Conservation (phyloP, 2,888 invertebrate species). For the Yponomeuta malinellus region DNA sequence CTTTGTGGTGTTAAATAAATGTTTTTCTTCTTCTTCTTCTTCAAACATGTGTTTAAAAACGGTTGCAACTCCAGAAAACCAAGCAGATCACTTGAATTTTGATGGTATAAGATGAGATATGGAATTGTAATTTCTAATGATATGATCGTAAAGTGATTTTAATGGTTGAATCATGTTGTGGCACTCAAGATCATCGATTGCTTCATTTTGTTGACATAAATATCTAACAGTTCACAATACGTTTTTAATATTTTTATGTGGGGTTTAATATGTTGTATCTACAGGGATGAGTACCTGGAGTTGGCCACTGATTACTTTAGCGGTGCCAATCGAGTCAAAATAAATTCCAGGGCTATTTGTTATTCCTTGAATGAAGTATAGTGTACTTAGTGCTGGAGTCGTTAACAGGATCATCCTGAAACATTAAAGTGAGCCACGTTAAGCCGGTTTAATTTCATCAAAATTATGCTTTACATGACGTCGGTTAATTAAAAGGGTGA, state of each 20-base stretch:
- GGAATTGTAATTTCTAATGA: slow-evolving; percentile 20
- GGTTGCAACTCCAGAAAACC: slow-evolving; percentile 25
- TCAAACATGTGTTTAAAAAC: slow-evolving; percentile 25
- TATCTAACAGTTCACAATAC: slow-evolving; percentile 19
- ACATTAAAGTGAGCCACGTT: neutral
- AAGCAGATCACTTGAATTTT: slow-evolving; percentile 22
- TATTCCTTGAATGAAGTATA: neutral
- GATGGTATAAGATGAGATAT: slow-evolving; percentile 23
- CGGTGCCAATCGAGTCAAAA: slow-evolving; percentile 24
- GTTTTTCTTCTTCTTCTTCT: slow-evolving; percentile 15
- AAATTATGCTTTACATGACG: slow-evolving; percentile 24
- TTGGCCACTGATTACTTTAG: slow-evolving; percentile 21
- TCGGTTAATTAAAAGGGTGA: slow-evolving; percentile 24
- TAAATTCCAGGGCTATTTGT: slow-evolving; percentile 21
- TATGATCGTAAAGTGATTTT: slow-evolving; percentile 15
- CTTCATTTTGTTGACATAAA: slow-evolving; percentile 20
- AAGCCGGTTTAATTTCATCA: slow-evolving; percentile 22
- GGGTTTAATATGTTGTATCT: slow-evolving; percentile 23
- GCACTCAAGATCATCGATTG: slow-evolving; percentile 15
- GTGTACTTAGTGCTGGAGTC: slow-evolving; percentile 9
- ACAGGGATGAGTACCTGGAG: slow-evolving; percentile 21
- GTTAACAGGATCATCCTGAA: slow-evolving; percentile 15
- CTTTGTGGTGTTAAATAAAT: too few species aligned
- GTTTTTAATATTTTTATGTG: slow-evolving; percentile 25
- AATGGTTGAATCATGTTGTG: slow-evolving; percentile 20